Evolutionary conservation across 2,797 vertebrate genomes (phyloP), one percentile per base, ranked within the genome.

Genomic region (Microhierax caerulescens): DNA sequence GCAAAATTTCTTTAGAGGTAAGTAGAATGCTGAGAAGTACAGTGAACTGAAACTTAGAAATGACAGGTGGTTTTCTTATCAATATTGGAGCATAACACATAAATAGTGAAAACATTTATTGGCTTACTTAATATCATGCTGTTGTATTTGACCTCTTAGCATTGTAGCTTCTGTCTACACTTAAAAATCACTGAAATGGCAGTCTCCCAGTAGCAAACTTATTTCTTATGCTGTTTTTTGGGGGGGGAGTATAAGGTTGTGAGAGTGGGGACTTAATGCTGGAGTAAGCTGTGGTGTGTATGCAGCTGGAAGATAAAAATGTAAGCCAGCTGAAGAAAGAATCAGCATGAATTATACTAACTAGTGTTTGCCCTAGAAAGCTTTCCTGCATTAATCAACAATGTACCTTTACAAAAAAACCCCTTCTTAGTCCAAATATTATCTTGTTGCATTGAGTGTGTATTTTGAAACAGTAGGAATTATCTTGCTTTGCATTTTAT

Each of bases 1-100:
- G 99, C 95, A 99, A 98, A 98, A 99, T 99, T 95, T 99, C 99
- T 39, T 97, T 99, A 81, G 99, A 99, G 99, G 99, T 99, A 97
- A 98, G 99, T 96, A 32, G n/a, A 36, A 45, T 30, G 24, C 36
- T 54, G 16, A 20, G 47, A 65, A 48, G 25, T 60, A 30, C 11
- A 36, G 20, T 32, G 32, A 57, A 43, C 9, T 70, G 51, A 60
- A 81, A 79, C 51, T 68, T 39, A 43, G 32, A 27, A 63, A 21
- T 39, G 14, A 57, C 8, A 64, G 37, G 43, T 68, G 32, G 20
- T 20, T 53, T 28, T 70, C 12, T 15, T 41, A 32, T n/a, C 34
- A 45, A 7, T 37, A n/a, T 24, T 45, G 39, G 22, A 56, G 25
- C 67, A 3, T 41, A 70, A 69, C 47, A 37, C 10, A 6, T 4